A percentile compares a stretch with the other conserved stretches of the same genome.
Conservation (phyloP, 1,140 invertebrate genomes). For the Bombyx mori region DNA sequence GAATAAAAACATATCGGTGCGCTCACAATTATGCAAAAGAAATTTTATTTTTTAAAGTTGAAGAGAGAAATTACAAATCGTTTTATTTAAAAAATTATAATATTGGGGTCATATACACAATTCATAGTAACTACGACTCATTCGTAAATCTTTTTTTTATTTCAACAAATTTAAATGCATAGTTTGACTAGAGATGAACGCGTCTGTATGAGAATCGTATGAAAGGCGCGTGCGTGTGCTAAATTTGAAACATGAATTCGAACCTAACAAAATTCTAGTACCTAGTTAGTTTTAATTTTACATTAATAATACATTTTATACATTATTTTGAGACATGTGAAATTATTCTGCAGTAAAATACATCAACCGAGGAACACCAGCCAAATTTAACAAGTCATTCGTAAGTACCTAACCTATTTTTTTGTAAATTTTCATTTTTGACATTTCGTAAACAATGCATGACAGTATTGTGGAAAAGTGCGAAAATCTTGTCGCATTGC, state of each 20-base stretch:
- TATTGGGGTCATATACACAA: too few species aligned
- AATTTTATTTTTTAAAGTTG: too few species aligned
- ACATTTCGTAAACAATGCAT: constrained; percentile 35
- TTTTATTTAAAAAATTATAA: too few species aligned
- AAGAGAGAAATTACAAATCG: too few species aligned
- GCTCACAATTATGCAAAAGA: too few species aligned
- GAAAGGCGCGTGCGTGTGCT: constrained; percentile 41
- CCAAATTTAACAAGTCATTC: constrained; percentile 29
- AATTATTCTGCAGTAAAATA: constrained; percentile 34
- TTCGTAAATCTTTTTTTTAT: too few species aligned
- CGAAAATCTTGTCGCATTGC: too few species aligned
- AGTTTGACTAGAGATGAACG: constrained; percentile 11
- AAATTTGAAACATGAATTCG: constrained; percentile 60
- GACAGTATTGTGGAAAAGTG: too few species aligned
- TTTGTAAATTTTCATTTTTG: constrained; percentile 20
- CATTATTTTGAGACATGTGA: constrained; percentile 42
- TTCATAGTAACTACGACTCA: too few species aligned
- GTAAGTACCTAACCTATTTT: constrained; percentile 47
- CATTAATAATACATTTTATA: too few species aligned
- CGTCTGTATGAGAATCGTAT: constrained; percentile 10
- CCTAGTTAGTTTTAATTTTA: constrained; percentile 28
- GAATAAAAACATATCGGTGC: too few species aligned
- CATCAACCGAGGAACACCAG: constrained; percentile 28
- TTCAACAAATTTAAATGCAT: not conserved
- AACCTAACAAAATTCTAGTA: constrained; percentile 53